Evolutionary conservation across 1,140 invertebrate genomes (phyloP).

Genomic region (Zaprionus capensis): DNA sequence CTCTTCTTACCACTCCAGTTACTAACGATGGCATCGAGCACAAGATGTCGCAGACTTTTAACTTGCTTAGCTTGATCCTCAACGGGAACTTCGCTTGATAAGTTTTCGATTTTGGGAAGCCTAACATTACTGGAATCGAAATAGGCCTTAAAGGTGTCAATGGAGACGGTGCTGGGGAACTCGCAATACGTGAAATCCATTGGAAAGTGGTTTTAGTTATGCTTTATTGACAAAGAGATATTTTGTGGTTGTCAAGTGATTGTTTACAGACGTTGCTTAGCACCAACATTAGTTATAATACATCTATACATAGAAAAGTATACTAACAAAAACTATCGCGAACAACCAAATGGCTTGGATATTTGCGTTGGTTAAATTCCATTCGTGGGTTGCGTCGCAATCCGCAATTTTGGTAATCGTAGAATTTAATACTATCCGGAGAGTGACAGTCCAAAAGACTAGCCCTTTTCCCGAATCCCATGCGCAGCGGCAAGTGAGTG

Average conservation of each 20-base stretch:
- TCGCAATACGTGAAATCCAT: conserved; percentile 82
- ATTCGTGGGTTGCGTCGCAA: background rate
- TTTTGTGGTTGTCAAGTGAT: background rate
- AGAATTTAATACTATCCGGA: too few relatives aligned
- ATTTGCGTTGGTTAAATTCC: conserved; percentile 7
- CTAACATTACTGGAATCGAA: conserved; percentile 68
- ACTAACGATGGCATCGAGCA: conserved; percentile 79
- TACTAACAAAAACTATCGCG: background rate
- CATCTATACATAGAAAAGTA: background rate
- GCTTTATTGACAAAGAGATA: background rate
- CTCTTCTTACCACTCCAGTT: conserved; percentile 82
- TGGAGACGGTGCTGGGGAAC: conserved; percentile 77
- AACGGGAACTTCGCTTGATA: conserved; percentile 17
- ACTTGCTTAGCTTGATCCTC: conserved; percentile 67
- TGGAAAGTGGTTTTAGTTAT: conserved; percentile 12
- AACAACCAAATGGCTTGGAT: too few relatives aligned
- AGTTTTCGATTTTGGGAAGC: conserved; percentile 67
- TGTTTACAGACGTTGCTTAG: background rate
- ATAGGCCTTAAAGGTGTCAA: conserved; percentile 83
- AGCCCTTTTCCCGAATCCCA: too few relatives aligned
- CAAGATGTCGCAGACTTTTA: conserved; percentile 83
- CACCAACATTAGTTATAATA: background rate
- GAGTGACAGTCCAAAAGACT: too few relatives aligned
- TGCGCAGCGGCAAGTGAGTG: too few relatives aligned
- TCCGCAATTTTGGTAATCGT: too few relatives aligned